Conservation (phyloP, 2,113 vertebrate species). For the Craseonycteris thonglongyai region DNA sequence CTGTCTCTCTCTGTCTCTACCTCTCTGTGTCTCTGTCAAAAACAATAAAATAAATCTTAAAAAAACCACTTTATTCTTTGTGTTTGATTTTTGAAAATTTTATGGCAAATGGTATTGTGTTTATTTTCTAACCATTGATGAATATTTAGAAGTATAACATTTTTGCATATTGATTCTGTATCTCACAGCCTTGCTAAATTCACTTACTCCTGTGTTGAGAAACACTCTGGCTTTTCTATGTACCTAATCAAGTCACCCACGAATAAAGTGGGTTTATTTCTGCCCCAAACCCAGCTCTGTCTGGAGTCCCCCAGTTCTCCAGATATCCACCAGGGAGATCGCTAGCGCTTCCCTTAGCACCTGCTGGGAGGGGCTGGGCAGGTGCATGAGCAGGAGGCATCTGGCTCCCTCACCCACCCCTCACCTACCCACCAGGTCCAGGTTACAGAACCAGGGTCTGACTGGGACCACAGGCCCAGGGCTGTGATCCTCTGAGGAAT, state of each 20-base stretch:
- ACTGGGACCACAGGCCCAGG: neutral
- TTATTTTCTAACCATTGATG: neutral
- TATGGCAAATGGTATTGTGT: neutral
- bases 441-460: neutral
- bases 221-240: neutral
- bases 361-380: neutral
- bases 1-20: no score
- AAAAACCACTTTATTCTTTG: neutral
- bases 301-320: neutral
- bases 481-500: neutral
- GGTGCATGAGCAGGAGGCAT: neutral
- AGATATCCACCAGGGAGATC: neutral
- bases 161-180: neutral
- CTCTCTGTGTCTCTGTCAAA: no score
- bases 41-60: no score
- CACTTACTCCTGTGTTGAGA: neutral
- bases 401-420: accelerated
- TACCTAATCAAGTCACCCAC: neutral
- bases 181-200: neutral
- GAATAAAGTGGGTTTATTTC: neutral
- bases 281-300: neutral
- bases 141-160: neutral
- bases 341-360: neutral
- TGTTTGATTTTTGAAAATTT: neutral
- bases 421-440: accelerated